Base-by-base conservation (phyloP, 92 coral and sea anemone species). In the Actinernus sp. region DNA sequence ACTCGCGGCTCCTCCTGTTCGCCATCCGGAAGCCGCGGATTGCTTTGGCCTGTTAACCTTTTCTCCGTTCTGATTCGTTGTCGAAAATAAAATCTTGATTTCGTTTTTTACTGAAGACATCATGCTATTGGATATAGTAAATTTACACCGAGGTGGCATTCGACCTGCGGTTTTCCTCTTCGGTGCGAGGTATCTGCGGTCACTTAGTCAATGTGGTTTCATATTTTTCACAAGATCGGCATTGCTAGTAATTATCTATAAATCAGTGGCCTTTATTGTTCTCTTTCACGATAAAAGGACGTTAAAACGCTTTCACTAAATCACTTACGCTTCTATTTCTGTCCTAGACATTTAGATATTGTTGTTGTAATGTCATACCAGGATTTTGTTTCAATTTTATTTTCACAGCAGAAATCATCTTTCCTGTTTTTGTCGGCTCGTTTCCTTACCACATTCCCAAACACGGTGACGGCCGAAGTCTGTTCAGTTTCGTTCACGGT, bases 1-100 rank as follows among this genome's bases (percentile, higher is more conserved):
- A 62, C 78, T 55, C 65, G 30, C 66, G 27, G 37, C 63, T 51
- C 63, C 41, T 53, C 53, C 52, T n/a, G n/a, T n/a, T n/a, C n/a
- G n/a, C n/a, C 27, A 41, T 26, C 55, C 55, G 61, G 62, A 70
- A 70, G 40, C 60, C 54, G n/a, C 48, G 31, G 72, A 41, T 48
- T 37, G 36, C 26, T 65, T 48, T 32, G 23, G 22, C 72, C 50
- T 65, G 58, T 59, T 65, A 59, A 25, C n/a, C 48, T 48, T 48
- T n/a, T n/a, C n/a, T n/a, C n/a, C n/a, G n/a, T n/a, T n/a, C n/a
- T n/a, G n/a, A n/a, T n/a, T n/a, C n/a, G n/a, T n/a, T n/a, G n/a
- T n/a, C n/a, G n/a, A n/a, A n/a, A n/a, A n/a, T n/a, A n/a, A n/a
- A n/a, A n/a, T n/a, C n/a, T n/a, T n/a, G n/a, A n/a, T n/a, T n/a